These are phyloP conservation scores for Pristionchus arcanus DNA, from an alignment of 2,888 invertebrate species.

Conservation along the genomic window DNA sequence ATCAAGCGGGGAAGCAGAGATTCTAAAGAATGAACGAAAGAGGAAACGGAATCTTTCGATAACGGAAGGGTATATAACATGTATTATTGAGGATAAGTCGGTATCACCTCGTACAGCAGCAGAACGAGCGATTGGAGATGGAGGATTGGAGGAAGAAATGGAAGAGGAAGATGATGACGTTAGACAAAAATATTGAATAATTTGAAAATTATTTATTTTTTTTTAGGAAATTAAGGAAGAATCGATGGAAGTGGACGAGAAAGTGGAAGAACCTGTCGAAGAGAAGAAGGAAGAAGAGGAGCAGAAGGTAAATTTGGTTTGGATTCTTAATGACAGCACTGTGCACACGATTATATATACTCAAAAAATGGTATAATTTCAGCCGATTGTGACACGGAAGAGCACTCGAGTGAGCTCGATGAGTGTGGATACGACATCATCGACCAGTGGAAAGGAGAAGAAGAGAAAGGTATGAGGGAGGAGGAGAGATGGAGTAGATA, in stretches of 20 bases:
- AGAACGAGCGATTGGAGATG: constrained; percentile 3
- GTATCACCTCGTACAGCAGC: constrained; percentile 32
- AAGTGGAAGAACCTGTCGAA: not conserved
- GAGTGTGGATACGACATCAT: constrained; percentile 18
- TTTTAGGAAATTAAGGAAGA: constrained; percentile 37
- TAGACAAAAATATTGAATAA: no score
- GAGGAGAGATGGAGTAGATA: no score
- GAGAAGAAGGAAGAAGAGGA: constrained; percentile 19
- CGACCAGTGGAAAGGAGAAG: not conserved
- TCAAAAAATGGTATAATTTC: not conserved
- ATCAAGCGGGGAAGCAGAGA: no score
- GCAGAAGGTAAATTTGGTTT: not conserved
- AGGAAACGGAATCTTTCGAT: no score
- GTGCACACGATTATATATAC: no score
- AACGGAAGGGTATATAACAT: no score
- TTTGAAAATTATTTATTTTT: not conserved
- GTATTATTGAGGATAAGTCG: not conserved
- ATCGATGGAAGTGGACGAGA: constrained; percentile 8
- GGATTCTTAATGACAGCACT: no score
- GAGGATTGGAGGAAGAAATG: constrained; percentile 28
- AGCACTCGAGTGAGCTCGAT: constrained; percentile 12
- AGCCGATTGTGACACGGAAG: constrained; percentile 12
- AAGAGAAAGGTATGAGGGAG: not conserved
- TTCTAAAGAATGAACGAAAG: no score
- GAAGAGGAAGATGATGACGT: constrained; percentile 23